Evolutionary conservation across 2,888 invertebrate genomes (phyloP), one percentile per base, ranked within the genome.

Genomic region (Drosophila infuscata): DNA sequence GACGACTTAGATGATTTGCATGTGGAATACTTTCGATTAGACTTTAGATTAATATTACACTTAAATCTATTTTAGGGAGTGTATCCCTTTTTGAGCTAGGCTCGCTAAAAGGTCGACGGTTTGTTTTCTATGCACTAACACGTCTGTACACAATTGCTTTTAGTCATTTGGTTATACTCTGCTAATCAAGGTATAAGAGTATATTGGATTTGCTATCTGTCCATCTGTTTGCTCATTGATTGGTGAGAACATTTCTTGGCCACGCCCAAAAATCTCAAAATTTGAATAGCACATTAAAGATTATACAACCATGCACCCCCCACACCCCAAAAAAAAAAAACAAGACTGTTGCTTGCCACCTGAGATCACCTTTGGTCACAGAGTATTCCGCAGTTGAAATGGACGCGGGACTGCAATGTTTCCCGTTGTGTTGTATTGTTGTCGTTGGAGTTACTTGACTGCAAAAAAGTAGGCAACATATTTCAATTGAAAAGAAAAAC

Each of bases 401-500:
- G 25, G 25, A 4, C 8, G 46, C 20, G 12, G 4, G 20, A 25
- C 2, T 8, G 20, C 20, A 46, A 15, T 46, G 15, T 25, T 25
- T 15, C 8, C 15, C 4, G 3, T 17, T 29, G 35, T 36, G n/a
- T 20, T 20, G 9, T 52, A 7, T 32, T 41, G 41, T 29, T 17
- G 43, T 32, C 57, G 38, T 35, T 54, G 62, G 17, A 43, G 35
- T 61, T 75, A 52, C 60, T 53, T 36, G 58, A 41, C 65, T 67
- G 58, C 57, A 79, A 79, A 83, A 84, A 83, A 79, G 71, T 67
- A 81, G 86, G 79, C 70, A 79, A 74, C 74, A 73, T 81, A 74
- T 83, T 81, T 76, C 81, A 83, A 81, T 72, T 77, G 70, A 73
- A 80, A 72, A 56, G 54, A 82, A 71, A 71, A 87, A 73, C 79